A percentile compares a stretch with the other conserved stretches of the same genome.
Evolutionary conservation across 2,888 invertebrate species (phyloP).

Genomic region (Ennomos erosarius): DNA sequence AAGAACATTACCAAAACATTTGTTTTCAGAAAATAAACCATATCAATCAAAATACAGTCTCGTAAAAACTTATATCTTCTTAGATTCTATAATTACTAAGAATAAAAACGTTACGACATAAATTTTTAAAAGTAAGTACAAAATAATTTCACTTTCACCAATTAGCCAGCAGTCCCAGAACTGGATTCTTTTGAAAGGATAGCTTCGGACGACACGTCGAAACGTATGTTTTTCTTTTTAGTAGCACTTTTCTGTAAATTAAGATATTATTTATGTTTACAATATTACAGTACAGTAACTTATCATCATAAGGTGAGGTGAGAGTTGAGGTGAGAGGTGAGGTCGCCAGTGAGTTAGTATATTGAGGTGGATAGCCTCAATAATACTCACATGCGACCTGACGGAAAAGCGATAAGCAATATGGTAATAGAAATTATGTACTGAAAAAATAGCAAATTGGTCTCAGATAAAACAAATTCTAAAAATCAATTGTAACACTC

Average conservation of each 20-base stretch:
- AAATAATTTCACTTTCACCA: conserved; percentile 11
- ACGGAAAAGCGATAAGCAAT: too few relatives aligned
- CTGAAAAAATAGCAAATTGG: too few relatives aligned
- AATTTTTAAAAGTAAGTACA: conserved; percentile 17
- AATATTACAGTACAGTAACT: neutral
- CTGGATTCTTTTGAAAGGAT: conserved; percentile 64
- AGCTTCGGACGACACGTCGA: conserved; percentile 76
- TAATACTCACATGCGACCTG: too few relatives aligned
- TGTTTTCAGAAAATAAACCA: conserved; percentile 9
- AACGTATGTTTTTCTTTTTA: conserved; percentile 78
- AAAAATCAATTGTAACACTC: too few relatives aligned
- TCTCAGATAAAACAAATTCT: too few relatives aligned
- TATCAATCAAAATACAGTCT: conserved; percentile 30
- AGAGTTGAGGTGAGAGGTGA: too few relatives aligned
- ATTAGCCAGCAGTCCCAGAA: conserved; percentile 59
- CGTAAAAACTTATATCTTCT: conserved; percentile 30
- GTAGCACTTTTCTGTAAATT: conserved; percentile 66
- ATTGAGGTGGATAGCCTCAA: too few relatives aligned
- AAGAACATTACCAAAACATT: neutral
- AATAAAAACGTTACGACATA: conserved; percentile 21
- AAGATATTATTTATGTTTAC: conserved; percentile 6
- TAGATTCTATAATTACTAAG: conserved; percentile 22
- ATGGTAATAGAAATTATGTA: too few relatives aligned
- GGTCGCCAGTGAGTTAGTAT: too few relatives aligned
- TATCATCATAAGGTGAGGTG: too few relatives aligned